phyloP scores from a whole-genome alignment of 2,797 vertebrate genomes.

The Naso thynnoides region DNA sequence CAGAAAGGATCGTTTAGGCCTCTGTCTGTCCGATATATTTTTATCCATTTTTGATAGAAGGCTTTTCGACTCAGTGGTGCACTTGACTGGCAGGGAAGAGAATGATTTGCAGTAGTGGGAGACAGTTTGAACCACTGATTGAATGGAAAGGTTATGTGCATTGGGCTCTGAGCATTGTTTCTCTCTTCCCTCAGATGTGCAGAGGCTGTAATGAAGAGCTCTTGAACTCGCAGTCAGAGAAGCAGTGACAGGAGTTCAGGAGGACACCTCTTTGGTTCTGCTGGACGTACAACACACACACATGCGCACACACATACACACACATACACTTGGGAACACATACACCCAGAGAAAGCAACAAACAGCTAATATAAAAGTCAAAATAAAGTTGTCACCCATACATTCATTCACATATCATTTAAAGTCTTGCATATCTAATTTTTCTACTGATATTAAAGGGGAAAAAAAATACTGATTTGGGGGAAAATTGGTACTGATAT shows the following conservation, averaged over 20 bases:
- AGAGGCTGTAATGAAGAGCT: slow-evolving; percentile 90
- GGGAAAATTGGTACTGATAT: too few relatives aligned
- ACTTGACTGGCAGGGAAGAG: slow-evolving; percentile 73
- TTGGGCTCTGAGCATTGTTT: slow-evolving; percentile 81
- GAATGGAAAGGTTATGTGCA: slow-evolving; percentile 86
- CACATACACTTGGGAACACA: slow-evolving; percentile 15
- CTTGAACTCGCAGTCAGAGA: slow-evolving; percentile 86
- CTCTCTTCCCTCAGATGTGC: slow-evolving; percentile 80
- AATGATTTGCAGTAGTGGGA: slow-evolving; percentile 74
- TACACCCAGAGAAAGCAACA: slow-evolving; percentile 15
- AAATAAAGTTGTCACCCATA: slow-evolving; percentile 92
- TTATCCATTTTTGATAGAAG: slow-evolving; percentile 71
- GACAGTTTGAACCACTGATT: slow-evolving; percentile 83
- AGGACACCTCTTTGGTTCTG: slow-evolving; percentile 76
- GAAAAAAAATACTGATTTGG: too few relatives aligned
- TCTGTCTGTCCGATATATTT: slow-evolving; percentile 57
- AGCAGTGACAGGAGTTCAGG: slow-evolving; percentile 90
- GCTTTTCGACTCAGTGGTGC: slow-evolving; percentile 72
- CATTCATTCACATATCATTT: slow-evolving; percentile 87
- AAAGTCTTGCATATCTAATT: slow-evolving; percentile 48
- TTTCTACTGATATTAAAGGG: slow-evolving; percentile 1
- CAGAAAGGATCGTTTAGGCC: slow-evolving; percentile 14
- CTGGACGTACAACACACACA: slow-evolving; percentile 58
- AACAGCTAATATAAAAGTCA: slow-evolving; percentile 78
- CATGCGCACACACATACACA: slow-evolving; percentile 37